A percentile compares a stretch with the other conserved stretches of the same genome.
These are phyloP conservation scores for Columbina picui DNA, from an alignment of 2,113 vertebrate genomes.

Conservation along the genomic window DNA sequence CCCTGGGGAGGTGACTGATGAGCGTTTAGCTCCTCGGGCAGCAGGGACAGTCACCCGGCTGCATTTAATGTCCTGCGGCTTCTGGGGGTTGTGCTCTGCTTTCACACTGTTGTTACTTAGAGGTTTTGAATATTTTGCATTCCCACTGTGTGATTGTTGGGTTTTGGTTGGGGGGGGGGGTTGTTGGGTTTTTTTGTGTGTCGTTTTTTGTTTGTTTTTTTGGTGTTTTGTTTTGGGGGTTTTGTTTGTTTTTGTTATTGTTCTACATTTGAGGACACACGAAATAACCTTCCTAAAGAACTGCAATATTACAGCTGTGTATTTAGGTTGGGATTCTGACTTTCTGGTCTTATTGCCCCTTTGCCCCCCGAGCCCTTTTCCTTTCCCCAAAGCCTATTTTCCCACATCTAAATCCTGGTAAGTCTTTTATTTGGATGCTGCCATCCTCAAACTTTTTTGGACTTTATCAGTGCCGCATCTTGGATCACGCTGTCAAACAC, in stretches of 20 bases:
- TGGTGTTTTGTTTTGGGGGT: background rate
- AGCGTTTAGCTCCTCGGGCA: background rate
- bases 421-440: background rate
- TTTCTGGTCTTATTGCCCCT: background rate
- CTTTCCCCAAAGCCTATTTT: background rate
- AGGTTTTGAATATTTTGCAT: background rate
- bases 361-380: background rate
- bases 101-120: background rate
- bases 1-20: background rate
- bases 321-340: background rate
- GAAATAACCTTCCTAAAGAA: background rate
- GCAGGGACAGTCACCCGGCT: background rate
- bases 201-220: no score
- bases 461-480: background rate
- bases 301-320: background rate
- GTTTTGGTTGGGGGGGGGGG: background rate
- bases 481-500: background rate
- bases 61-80: background rate
- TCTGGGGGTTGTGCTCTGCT: background rate
- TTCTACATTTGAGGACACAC: background rate
- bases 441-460: background rate
- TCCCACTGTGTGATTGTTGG: background rate
- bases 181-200: no score
- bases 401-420: background rate
- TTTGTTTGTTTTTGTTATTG: background rate